Conservation (phyloP, 2,888 invertebrate species). For the Ophraella communa region DNA sequence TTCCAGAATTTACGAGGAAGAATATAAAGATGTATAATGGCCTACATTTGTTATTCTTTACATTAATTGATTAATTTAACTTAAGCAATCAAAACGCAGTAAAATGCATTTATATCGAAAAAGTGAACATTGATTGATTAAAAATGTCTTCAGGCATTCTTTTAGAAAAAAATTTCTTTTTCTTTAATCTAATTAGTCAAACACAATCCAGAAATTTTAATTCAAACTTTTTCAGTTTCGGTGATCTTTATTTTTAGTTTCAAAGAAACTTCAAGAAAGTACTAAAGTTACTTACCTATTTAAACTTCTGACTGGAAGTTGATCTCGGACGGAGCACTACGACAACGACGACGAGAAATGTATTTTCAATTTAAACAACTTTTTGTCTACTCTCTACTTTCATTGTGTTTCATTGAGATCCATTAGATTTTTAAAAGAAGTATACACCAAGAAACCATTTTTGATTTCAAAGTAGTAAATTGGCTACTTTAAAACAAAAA, state of each 20-base stretch:
- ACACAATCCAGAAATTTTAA: conserved; percentile 1
- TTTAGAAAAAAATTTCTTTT: background rate
- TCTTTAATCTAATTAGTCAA: conserved; percentile 1
- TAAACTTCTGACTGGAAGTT: conserved; percentile 9
- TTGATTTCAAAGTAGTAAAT: background rate
- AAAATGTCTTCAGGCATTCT: background rate
- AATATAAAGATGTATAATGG: no score
- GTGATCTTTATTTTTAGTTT: conserved; percentile 9
- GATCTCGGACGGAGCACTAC: conserved; percentile 2
- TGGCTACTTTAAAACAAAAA: no score
- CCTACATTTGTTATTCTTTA: no score
- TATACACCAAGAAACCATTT: background rate
- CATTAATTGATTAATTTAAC: no score
- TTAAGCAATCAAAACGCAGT: no score
- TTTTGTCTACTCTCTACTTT: conserved; percentile 10
- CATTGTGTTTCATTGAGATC: conserved; percentile 10
- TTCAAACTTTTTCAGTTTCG: conserved; percentile 9
- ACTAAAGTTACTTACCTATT: conserved; percentile 10
- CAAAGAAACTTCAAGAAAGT: conserved; percentile 1
- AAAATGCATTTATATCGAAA: no score
- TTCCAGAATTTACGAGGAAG: no score
- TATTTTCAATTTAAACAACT: conserved; percentile 20
- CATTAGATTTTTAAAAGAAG: background rate
- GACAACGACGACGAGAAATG: conserved; percentile 11
- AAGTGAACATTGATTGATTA: background rate